Evolutionary conservation across 2,888 invertebrate genomes (phyloP).

Genomic region (Lasius fuliginosus): DNA sequence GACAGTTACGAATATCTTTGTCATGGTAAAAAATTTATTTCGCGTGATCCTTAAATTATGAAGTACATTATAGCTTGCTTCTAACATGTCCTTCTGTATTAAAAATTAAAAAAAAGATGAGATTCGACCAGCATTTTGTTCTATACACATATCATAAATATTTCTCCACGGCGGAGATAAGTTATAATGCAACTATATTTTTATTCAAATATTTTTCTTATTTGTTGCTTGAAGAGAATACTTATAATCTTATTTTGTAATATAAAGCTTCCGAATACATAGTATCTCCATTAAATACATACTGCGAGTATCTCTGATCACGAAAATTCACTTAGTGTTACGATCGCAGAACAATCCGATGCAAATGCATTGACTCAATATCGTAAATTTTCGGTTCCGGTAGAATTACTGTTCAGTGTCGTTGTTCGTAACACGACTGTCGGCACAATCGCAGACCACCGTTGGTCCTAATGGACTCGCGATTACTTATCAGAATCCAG

Average conservation of each 20-base stretch:
- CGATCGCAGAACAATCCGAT: slow-evolving; percentile 58
- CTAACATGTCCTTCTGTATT: background rate
- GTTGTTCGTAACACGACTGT: slow-evolving; percentile 65
- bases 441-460: slow-evolving; percentile 54
- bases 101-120: background rate
- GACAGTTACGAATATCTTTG: background rate
- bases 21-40: slow-evolving; percentile 20
- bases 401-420: slow-evolving; percentile 65
- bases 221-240: background rate
- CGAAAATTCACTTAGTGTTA: slow-evolving; percentile 48
- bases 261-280: background rate
- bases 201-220: background rate
- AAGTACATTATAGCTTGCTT: background rate
- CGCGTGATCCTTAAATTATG: slow-evolving; percentile 18
- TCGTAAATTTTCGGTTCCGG: slow-evolving; percentile 59
- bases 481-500: slow-evolving; percentile 69
- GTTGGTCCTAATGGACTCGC: slow-evolving; percentile 67
- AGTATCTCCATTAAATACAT: slow-evolving; percentile 9
- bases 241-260: background rate
- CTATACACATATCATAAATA: background rate
- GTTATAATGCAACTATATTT: background rate
- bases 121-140: background rate
- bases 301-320: background rate
- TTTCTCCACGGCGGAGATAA: background rate
- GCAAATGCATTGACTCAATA: slow-evolving; percentile 65